A percentile compares a stretch with the other conserved stretches of the same genome.
phyloP scores from a whole-genome alignment of 2,797 vertebrate species.

The Fringilla coelebs region DNA sequence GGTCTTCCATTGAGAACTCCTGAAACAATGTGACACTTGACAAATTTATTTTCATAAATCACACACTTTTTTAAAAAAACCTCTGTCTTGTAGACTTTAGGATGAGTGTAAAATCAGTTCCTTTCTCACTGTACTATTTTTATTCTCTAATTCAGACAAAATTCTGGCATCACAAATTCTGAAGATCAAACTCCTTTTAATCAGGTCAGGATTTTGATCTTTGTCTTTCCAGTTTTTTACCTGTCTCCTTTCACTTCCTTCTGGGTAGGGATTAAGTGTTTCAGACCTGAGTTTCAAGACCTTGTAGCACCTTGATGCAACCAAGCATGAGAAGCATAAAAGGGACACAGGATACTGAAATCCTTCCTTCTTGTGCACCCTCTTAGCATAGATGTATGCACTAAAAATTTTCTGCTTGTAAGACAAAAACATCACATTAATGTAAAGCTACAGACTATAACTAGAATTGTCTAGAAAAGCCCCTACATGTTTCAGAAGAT shows the following conservation, averaged over 20 bases:
- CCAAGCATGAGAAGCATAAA: neutral
- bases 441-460: neutral
- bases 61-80: neutral
- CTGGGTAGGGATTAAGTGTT: neutral
- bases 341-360: neutral
- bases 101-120: neutral
- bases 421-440: neutral
- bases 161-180: neutral
- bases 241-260: neutral
- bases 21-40: neutral
- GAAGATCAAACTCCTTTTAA: neutral
- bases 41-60: neutral
- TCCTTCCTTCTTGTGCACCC: neutral
- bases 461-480: neutral
- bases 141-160: neutral
- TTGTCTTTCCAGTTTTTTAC: neutral
- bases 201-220: neutral
- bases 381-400: neutral
- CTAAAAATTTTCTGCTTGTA: neutral
- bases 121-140: neutral
- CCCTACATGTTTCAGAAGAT: neutral
- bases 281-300: neutral
- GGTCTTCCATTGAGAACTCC: neutral
- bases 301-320: neutral
- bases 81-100: neutral